A percentile compares a stretch with the other conserved stretches of the same genome.
Evolutionary conservation across 2,113 vertebrate species (phyloP).

Genomic region (Cottus gobio): DNA sequence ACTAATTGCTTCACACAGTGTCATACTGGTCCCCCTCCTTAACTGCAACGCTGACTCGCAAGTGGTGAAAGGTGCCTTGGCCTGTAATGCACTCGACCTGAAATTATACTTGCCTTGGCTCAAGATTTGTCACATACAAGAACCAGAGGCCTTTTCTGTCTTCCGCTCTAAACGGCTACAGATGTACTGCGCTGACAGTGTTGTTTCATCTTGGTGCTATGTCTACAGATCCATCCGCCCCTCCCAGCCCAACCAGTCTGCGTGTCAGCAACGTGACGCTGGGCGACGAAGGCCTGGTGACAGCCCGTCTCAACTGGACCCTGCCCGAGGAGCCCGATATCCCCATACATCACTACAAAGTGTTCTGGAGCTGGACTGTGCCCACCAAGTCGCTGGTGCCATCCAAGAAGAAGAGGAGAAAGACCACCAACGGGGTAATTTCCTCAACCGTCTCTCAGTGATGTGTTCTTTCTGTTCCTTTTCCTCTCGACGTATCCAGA

Average conservation of each 20-base stretch:
- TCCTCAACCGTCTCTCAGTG: slow-evolving; percentile 20
- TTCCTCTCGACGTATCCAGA: slow-evolving; percentile 17
- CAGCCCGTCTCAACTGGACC: slow-evolving; percentile 87
- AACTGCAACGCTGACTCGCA: neutral
- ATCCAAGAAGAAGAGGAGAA: slow-evolving; percentile 92
- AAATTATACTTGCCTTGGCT: slow-evolving; percentile 20
- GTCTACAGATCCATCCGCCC: slow-evolving; percentile 89
- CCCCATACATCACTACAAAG: slow-evolving; percentile 94
- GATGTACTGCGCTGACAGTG: slow-evolving; percentile 43
- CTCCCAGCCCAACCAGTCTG: slow-evolving; percentile 87
- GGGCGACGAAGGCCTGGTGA: slow-evolving; percentile 84
- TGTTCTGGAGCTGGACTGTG: slow-evolving; percentile 93
- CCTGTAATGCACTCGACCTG: slow-evolving; percentile 22
- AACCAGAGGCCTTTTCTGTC: slow-evolving; percentile 24
- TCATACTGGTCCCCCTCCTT: slow-evolving; percentile 30
- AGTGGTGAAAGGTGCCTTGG: slow-evolving; percentile 50
- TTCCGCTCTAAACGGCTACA: slow-evolving; percentile 42
- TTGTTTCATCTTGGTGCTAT: slow-evolving; percentile 39
- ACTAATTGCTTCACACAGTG: slow-evolving; percentile 74
- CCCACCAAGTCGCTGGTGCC: slow-evolving; percentile 86
- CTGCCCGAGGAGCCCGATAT: slow-evolving; percentile 90
- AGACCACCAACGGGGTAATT: slow-evolving; percentile 90
- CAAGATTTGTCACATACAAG: slow-evolving; percentile 25
- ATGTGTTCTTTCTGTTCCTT: slow-evolving; percentile 8
- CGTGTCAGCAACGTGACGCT: slow-evolving; percentile 85